Base-by-base conservation (phyloP, 2,113 vertebrate species). In the Sterna hirundo region DNA sequence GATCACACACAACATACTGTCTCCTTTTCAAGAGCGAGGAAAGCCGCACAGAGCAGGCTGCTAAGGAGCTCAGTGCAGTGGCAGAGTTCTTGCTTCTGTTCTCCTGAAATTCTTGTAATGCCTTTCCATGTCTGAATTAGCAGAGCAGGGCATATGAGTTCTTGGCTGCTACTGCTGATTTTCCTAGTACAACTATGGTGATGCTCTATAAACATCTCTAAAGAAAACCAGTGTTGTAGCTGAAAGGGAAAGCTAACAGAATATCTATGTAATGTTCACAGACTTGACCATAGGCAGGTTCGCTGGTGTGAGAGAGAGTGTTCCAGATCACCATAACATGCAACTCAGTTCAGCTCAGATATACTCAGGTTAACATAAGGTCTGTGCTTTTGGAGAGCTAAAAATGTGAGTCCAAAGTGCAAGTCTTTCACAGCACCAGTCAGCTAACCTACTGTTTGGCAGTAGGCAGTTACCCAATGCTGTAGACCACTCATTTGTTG, bases 161-260 rank as follows among this genome's bases (percentile, higher is more conserved):
- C 34, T 40, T 36, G 25, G 2, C 47, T 62, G 82, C 36, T 69
- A 15, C 6, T 76, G n/a, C 13, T 74, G 21, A 19, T 54, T 68
- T 75, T 79, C 23, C 7, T 34, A 8, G 3, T 38, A 1, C 6
- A 26, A 14, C 20, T 36, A 1, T 11, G 26, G 20, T 5, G 15
- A 4, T 57, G 29, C 12, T 14, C 6, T 58, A 10, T 20, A 5
- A 72, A 25, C 4, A 4, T 8, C 16, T 75, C 22, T 42, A 3
- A 34, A 34, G 22, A 42, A 60, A 66, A 6, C 0, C 1, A 1
- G 8, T 9, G 22, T 36, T 1, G 0, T 4, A 49, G 36, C 40
- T 46, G 65, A 20, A 44, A 49, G 15, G 52, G 15, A 4, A 15
- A 27, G n/a, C 3, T 51, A 27, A 65, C 10, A 27, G 51, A 20